Percentiles rank a stretch among this genome's conserved stretches.
Evolutionary conservation across 2,888 invertebrate species (phyloP).

Genomic region (Cenopis cana): DNA sequence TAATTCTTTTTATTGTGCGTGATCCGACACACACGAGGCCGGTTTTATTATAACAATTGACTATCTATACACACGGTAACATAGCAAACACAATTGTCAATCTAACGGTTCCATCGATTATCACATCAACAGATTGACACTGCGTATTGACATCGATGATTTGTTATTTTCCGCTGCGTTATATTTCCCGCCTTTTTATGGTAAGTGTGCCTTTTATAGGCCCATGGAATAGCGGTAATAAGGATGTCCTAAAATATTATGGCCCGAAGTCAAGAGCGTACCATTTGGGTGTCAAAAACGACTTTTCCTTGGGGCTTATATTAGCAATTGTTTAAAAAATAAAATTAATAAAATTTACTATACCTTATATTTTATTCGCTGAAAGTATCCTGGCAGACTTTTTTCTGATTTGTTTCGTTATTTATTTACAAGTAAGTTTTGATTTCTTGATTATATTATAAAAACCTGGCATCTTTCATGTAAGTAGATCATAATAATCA

Average conservation of each 20-base stretch:
- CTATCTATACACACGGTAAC: no score
- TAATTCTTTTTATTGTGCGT: no score
- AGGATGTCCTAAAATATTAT: slow-evolving; percentile 26
- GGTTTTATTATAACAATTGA: no score
- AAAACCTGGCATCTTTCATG: no score
- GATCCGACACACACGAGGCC: no score
- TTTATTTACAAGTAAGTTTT: background rate
- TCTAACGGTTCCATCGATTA: slow-evolving; percentile 31
- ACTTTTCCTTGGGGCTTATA: no score
- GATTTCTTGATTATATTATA: no score
- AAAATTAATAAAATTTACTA: no score
- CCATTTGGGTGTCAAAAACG: no score
- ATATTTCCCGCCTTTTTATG: slow-evolving; percentile 19
- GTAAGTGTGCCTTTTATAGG: slow-evolving; percentile 15
- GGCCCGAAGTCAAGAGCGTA: background rate
- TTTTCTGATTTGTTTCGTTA: no score
- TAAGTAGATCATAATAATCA: no score
- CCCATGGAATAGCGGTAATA: slow-evolving; percentile 18
- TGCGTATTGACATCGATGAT: slow-evolving; percentile 21
- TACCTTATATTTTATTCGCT: background rate
- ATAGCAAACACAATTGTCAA: slow-evolving; percentile 24
- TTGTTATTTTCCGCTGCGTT: slow-evolving; percentile 27
- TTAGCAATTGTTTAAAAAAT: no score
- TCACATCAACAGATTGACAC: slow-evolving; percentile 19
- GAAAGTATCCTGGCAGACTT: background rate